These are phyloP conservation scores for Alouatta palliata DNA, from an alignment of 2,113 vertebrate species.

Conservation along the genomic window DNA sequence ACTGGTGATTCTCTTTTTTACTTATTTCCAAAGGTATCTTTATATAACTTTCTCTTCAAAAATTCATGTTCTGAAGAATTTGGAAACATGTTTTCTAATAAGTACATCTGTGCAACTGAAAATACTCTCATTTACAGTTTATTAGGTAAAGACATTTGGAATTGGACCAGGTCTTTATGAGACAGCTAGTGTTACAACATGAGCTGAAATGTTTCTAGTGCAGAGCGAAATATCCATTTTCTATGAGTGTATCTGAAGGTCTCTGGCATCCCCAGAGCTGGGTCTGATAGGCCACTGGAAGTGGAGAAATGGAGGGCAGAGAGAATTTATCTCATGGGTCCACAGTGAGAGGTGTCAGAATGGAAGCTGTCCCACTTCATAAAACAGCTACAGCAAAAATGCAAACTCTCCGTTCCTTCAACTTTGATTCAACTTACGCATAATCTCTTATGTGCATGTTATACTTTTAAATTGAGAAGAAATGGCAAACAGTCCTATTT, in stretches of 20 bases:
- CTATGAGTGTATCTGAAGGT: background rate
- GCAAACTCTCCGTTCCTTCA: background rate
- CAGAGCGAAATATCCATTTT: background rate
- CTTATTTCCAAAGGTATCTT: background rate
- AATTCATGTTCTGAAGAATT: background rate
- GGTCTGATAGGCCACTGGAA: background rate
- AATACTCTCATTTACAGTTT: background rate
- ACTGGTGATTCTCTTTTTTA: background rate
- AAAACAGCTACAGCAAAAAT: background rate
- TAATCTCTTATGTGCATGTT: background rate
- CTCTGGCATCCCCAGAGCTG: background rate
- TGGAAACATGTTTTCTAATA: background rate
- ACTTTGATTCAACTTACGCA: background rate
- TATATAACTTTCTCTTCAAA: background rate
- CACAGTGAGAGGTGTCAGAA: background rate
- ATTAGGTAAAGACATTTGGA: background rate
- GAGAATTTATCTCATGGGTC: background rate
- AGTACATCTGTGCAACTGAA: background rate
- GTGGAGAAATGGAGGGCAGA: background rate
- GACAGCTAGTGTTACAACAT: background rate
- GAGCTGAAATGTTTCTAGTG: background rate
- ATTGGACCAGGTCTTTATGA: background rate
- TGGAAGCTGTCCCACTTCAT: background rate
- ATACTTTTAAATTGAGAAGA: background rate
- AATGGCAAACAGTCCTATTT: background rate